These are phyloP conservation scores for Phallusia fumigata DNA, from an alignment of 23 tunicate species.

Conservation along the genomic window DNA sequence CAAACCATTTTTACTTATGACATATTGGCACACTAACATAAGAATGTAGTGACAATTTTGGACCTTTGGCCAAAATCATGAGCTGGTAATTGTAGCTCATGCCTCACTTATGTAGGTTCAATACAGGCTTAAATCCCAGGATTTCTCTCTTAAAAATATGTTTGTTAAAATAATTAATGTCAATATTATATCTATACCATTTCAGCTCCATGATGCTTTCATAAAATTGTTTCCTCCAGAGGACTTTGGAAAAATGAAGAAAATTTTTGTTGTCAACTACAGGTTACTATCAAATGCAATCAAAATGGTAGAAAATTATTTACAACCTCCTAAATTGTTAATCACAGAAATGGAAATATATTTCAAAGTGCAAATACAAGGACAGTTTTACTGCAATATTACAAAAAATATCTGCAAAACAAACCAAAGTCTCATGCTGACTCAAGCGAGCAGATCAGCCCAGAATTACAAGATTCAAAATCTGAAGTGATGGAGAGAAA, in stretches of 20 bases:
- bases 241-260: not conserved
- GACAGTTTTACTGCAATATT: not conserved
- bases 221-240: too few species aligned
- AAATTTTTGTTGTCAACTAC: not conserved
- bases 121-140: too few species aligned
- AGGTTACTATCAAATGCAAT: not conserved
- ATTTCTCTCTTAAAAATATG: too few species aligned
- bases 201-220: not conserved
- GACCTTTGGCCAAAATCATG: too few species aligned
- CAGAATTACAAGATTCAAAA: not conserved
- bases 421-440: not conserved
- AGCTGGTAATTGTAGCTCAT: too few species aligned
- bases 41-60: too few species aligned
- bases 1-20: too few species aligned
- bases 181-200: not conserved
- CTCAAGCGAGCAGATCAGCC: not conserved
- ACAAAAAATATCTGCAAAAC: not conserved
- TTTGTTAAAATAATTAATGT: too few species aligned
- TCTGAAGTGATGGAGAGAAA: not conserved
- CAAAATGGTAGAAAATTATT: not conserved
- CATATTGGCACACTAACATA: too few species aligned
- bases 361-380: slow-evolving; percentile 21
- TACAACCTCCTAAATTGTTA: not conserved
- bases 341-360: slow-evolving; percentile 30
- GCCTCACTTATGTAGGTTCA: too few species aligned